Evolutionary conservation across 2,797 vertebrate species (phyloP), one percentile per base, ranked within the genome.

Genomic region (Acropternis orthonyx): DNA sequence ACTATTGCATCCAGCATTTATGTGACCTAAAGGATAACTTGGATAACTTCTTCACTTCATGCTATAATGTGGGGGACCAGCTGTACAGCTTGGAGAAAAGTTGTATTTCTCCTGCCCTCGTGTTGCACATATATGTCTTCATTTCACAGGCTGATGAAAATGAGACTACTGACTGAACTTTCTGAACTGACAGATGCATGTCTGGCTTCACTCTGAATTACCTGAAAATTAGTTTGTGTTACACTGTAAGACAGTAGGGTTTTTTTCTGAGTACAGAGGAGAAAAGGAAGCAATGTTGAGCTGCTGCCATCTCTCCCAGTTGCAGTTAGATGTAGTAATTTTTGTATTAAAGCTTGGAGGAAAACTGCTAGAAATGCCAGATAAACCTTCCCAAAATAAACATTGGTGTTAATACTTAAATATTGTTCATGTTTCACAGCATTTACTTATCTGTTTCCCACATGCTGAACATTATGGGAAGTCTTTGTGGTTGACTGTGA

Each of bases 371-470:
- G 56, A 90, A 83, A 93, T 83, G 83, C 80, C 93, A 92, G 86
- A 96, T 89, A 95, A 95, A 95, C 91, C 81, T 89, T 92, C 92
- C 75, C 84, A 85, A 96, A 94, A 95, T 88, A 93, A 30, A 15
- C 88, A 92, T 93, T 95, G 89, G 86, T 93, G 85, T 94, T 96
- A 95, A 95, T 96, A 94, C 76, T 97, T 96, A 94, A 91, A 97
- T 92, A 93, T 92, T 97, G 88, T 96, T 96, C 95, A 83, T 89
- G 85, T 96, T 93, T 88, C 1, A 0, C 86, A 65, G 74, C 74
- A 46, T 92, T 96, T 87, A 93, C 85, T 93, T 96, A 90, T 94
- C 92, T 92, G 62, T 96, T 92, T 95, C 92, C 94, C 94, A 96
- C 94, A 94, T 94, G 87, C 89, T 92, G 92, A 95, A 94, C 69